phyloP scores from a whole-genome alignment of 2,797 vertebrate species.

The Pampus argenteus region DNA sequence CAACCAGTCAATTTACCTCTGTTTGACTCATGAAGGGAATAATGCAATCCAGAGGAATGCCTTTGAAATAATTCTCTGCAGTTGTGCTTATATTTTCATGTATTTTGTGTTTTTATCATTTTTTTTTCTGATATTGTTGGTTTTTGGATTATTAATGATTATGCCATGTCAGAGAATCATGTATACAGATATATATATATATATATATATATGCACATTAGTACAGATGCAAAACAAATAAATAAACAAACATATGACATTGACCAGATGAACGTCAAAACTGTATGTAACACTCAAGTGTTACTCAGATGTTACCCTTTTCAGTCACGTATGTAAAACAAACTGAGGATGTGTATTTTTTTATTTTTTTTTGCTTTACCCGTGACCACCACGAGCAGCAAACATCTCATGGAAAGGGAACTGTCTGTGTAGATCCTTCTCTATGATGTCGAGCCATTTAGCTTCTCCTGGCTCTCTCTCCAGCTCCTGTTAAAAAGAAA shows the following conservation, averaged over 20 bases:
- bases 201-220: background rate
- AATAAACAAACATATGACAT: background rate
- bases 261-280: constrained; percentile 7
- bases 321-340: background rate
- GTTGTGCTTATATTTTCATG: background rate
- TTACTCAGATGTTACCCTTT: background rate
- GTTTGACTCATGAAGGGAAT: background rate
- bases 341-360: background rate
- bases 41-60: background rate
- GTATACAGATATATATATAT: no score
- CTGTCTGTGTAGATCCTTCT: constrained; percentile 93
- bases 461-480: constrained; percentile 90
- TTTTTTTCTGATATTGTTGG: no score
- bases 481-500: constrained; percentile 83
- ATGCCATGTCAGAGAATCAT: no score
- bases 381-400: constrained; percentile 90
- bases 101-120: no score
- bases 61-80: background rate
- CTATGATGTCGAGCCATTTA: constrained; percentile 94
- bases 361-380: constrained; percentile 76
- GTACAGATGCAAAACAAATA: background rate
- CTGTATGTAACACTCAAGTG: background rate
- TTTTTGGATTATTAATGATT: background rate
- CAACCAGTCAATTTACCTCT: background rate
- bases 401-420: constrained; percentile 96